Evolutionary conservation across 2,888 invertebrate species (phyloP).

Genomic region (Mamestra brassicae): DNA sequence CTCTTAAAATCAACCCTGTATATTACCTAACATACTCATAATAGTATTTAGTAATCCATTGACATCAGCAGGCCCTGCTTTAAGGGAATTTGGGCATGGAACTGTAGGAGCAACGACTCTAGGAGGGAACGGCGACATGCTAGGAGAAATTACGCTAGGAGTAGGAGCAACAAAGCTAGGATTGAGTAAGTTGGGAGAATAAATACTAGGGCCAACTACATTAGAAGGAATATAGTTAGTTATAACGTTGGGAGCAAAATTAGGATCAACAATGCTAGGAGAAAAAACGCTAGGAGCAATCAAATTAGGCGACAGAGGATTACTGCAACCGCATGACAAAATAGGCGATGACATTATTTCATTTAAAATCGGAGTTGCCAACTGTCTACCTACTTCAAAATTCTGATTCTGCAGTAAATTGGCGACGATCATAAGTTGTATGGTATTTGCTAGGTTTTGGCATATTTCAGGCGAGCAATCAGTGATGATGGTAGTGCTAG

Average conservation of each 20-base stretch:
- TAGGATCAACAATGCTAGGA: slow-evolving; percentile 31
- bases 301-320: slow-evolving; percentile 64
- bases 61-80: slow-evolving; percentile 31
- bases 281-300: slow-evolving; percentile 45
- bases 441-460: slow-evolving; percentile 80
- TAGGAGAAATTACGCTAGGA: slow-evolving; percentile 32
- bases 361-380: slow-evolving; percentile 76
- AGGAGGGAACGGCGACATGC: slow-evolving; percentile 22
- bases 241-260: slow-evolving; percentile 36
- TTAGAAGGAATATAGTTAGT: slow-evolving; percentile 56
- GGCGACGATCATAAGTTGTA: slow-evolving; percentile 82
- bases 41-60: slow-evolving; percentile 52
- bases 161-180: slow-evolving; percentile 43
- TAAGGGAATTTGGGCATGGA: slow-evolving; percentile 32
- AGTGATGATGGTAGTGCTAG: slow-evolving; percentile 77
- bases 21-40: slow-evolving; percentile 55
- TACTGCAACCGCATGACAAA: slow-evolving; percentile 72
- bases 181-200: slow-evolving; percentile 37
- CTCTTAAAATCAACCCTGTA: slow-evolving; percentile 29
- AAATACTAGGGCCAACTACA: slow-evolving; percentile 35
- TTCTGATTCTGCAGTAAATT: slow-evolving; percentile 78
- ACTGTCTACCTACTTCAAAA: slow-evolving; percentile 71
- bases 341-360: slow-evolving; percentile 72
- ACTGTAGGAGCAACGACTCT: slow-evolving; percentile 17
- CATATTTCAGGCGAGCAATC: slow-evolving; percentile 83